Base-by-base conservation (phyloP, 2,113 vertebrate species). In the Rhipidura dahli region DNA sequence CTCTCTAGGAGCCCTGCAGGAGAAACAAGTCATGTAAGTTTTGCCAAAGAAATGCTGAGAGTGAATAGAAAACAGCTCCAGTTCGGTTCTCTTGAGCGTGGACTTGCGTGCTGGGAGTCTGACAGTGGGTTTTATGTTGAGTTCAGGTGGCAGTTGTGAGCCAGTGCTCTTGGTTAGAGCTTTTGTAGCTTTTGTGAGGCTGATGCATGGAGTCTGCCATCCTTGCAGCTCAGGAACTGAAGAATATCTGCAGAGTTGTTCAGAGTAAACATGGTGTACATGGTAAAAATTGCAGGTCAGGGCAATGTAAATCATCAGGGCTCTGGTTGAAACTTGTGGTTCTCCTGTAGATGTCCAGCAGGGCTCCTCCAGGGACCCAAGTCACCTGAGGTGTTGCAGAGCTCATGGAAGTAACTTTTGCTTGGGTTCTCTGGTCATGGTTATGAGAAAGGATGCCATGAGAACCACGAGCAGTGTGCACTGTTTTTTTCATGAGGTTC, bases 1-100 rank as follows among this genome's bases (percentile, higher is more conserved):
- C 91, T 98, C 98, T 26, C 97, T 98, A 69, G 96, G 98, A 94
- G 98, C 97, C 57, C 64, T 98, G 60, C 98, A 98, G 94, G 99
- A 99, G 76, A 98, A 97, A 83, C 99, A 99, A 97, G 99, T 98
- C 90, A 99, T 99, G 99, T 99, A 96, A 98, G 99, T 98, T 53
- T 63, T 30, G 51, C 15, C 2, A 0, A 31, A 66, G 39, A 60
- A 44, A 27, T 37, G 10, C 37, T 69, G 47, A 27, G 37, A 11
- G 16, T 20, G 28, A 51, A 14, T 3, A 40, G 57, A 60, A 59
- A 70, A 21, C 3, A 2, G 6, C 33, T 56, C 27, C 13, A 45
- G 51, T 31, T 82, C 1, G 6, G 4, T 61, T 83, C 26, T 42
- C 60, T 10, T 51, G 33, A 81, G 88, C 8, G 10, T 63, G 90